Percentiles rank a stretch among this genome's conserved stretches.
Evolutionary conservation across 1,140 invertebrate species (phyloP).

Genomic region (Anastatus disparis): DNA sequence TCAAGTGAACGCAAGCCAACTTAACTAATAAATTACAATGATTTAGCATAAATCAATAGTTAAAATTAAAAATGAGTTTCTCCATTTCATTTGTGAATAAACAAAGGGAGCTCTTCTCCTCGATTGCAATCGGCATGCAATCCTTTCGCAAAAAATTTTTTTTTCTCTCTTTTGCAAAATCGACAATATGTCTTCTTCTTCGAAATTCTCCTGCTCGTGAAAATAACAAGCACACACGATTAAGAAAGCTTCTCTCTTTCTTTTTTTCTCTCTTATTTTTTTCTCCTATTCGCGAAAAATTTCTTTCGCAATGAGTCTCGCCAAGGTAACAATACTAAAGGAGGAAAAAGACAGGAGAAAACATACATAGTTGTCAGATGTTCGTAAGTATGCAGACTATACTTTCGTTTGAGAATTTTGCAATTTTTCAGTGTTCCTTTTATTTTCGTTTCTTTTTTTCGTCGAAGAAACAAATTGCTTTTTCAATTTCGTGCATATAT

Average conservation of each 20-base stretch:
- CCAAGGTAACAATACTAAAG: not conserved
- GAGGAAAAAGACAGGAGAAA: not conserved
- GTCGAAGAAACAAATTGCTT: slow-evolving; percentile 22
- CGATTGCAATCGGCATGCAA: too few relatives aligned
- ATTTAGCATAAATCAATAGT: too few relatives aligned
- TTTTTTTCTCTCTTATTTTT: too few relatives aligned
- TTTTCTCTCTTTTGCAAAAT: not conserved
- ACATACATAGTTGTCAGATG: not conserved
- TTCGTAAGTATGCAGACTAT: not conserved
- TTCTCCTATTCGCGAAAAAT: not conserved
- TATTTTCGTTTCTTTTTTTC: too few relatives aligned
- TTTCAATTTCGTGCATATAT: slow-evolving; percentile 16
- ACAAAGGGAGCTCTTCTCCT: too few relatives aligned
- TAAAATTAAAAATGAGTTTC: too few relatives aligned
- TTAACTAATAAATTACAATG: too few relatives aligned
- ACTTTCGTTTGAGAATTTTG: slow-evolving; percentile 5
- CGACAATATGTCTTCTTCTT: not conserved
- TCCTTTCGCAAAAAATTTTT: too few relatives aligned
- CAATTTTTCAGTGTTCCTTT: not conserved
- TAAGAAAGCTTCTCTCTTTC: slow-evolving; percentile 8
- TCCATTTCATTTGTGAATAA: too few relatives aligned
- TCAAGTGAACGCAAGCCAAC: too few relatives aligned
- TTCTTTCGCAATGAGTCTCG: not conserved
- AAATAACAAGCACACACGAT: slow-evolving; percentile 5
- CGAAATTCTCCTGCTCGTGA: not conserved